A percentile compares a stretch with the other conserved stretches of the same genome.
These are phyloP conservation scores for Agriopis marginaria DNA, from an alignment of 2,888 invertebrate species.

Conservation along the genomic window DNA sequence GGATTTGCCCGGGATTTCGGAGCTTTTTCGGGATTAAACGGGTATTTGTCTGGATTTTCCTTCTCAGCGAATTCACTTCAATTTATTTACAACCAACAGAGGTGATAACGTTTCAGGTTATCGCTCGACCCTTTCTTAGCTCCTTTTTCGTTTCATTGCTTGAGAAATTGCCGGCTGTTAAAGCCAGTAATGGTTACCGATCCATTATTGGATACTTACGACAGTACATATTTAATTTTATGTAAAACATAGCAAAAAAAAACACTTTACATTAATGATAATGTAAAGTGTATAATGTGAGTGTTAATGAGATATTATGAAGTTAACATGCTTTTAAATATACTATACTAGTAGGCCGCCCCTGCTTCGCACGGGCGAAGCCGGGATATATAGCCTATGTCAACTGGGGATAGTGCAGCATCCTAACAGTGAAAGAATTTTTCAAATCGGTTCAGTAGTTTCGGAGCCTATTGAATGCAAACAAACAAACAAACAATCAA, in stretches of 20 bases:
- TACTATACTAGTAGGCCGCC: too few species aligned
- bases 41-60: slow-evolving; percentile 80
- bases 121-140: slow-evolving; percentile 48
- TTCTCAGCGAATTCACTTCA: slow-evolving; percentile 75
- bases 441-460: too few species aligned
- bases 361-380: too few species aligned
- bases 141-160: slow-evolving; percentile 34
- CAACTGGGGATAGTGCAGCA: too few species aligned
- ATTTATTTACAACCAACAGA: slow-evolving; percentile 74
- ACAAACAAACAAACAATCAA: too few species aligned
- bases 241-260: background rate
- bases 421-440: too few species aligned
- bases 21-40: slow-evolving; percentile 78
- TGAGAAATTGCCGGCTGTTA: slow-evolving; percentile 35
- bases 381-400: too few species aligned
- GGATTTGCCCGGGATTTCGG: slow-evolving; percentile 64
- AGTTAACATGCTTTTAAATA: too few species aligned
- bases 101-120: slow-evolving; percentile 66
- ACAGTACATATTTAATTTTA: background rate
- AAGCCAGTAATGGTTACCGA: slow-evolving; percentile 18
- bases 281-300: too few species aligned
- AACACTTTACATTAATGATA: too few species aligned
- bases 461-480: too few species aligned
- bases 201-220: slow-evolving; percentile 14
- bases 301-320: too few species aligned